Evolutionary conservation across 1,140 invertebrate genomes (phyloP).

Genomic region (Drosophila melanica): DNA sequence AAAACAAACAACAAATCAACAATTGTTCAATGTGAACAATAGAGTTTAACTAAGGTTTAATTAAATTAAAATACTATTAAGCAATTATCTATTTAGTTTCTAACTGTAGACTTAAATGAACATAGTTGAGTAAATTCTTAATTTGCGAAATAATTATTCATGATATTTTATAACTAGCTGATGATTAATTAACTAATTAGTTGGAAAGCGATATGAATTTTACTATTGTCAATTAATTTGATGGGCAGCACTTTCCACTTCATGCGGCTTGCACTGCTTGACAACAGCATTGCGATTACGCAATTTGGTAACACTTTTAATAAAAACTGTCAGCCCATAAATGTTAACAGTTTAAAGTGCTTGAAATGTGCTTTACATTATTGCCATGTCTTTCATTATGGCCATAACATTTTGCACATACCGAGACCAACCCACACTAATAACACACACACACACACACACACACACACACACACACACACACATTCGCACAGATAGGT

Average conservation of each 20-base stretch:
- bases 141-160: background rate
- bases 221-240: no score
- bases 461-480: conserved; percentile 26
- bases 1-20: conserved; percentile 1
- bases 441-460: conserved; percentile 36
- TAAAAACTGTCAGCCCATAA: conserved; percentile 35
- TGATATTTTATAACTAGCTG: background rate
- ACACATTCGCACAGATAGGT: conserved; percentile 6
- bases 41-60: background rate
- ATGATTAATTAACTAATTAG: no score
- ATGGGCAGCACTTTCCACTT: conserved; percentile 18
- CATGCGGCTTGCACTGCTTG: background rate
- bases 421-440: conserved; percentile 51
- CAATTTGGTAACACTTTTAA: conserved; percentile 45
- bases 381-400: conserved; percentile 68
- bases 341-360: conserved; percentile 34
- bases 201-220: no score
- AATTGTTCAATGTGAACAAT: conserved; percentile 21
- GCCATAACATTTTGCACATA: conserved; percentile 80
- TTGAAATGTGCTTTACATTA: conserved; percentile 51
- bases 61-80: conserved; percentile 14
- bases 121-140: background rate
- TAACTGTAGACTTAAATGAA: conserved; percentile 15
- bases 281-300: conserved; percentile 14
- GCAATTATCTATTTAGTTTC: conserved; percentile 7